These are phyloP conservation scores for Adelosebastes latens DNA, from an alignment of 2,797 vertebrate genomes.

Conservation along the genomic window DNA sequence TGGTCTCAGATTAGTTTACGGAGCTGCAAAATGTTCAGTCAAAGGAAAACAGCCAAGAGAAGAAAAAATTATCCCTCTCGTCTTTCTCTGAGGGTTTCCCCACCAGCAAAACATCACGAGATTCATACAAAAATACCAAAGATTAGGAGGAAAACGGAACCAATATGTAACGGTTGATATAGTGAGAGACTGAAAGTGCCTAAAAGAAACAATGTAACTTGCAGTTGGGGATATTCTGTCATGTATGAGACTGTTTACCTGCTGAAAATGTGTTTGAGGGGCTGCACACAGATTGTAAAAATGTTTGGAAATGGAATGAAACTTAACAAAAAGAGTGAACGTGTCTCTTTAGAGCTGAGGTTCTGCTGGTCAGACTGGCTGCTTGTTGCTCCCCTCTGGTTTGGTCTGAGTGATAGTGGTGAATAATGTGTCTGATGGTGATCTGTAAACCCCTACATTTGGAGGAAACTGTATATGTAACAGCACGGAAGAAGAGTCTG, in stretches of 20 bases:
- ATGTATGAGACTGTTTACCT: background rate
- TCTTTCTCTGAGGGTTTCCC: slow-evolving; percentile 33
- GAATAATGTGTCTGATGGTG: too few relatives aligned
- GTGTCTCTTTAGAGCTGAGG: slow-evolving; percentile 18
- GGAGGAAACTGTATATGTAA: background rate
- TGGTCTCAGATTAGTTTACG: slow-evolving; percentile 75
- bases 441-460: background rate
- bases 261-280: background rate
- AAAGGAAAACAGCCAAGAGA: slow-evolving; percentile 39
- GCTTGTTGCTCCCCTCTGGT: background rate
- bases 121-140: slow-evolving; percentile 34
- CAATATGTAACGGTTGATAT: slow-evolving; percentile 26
- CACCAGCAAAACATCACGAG: slow-evolving; percentile 42
- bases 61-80: background rate
- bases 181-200: slow-evolving; percentile 67
- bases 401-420: background rate
- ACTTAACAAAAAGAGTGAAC: background rate
- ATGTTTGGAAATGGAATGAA: slow-evolving; percentile 18
- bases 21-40: slow-evolving; percentile 70
- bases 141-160: background rate
- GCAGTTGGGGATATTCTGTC: background rate
- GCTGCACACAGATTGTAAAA: background rate
- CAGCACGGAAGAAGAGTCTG: background rate
- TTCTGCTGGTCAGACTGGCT: slow-evolving; percentile 27
- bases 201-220: slow-evolving; percentile 39